Conservation (phyloP, 1,140 invertebrate species). For the Monochamus saltuarius region DNA sequence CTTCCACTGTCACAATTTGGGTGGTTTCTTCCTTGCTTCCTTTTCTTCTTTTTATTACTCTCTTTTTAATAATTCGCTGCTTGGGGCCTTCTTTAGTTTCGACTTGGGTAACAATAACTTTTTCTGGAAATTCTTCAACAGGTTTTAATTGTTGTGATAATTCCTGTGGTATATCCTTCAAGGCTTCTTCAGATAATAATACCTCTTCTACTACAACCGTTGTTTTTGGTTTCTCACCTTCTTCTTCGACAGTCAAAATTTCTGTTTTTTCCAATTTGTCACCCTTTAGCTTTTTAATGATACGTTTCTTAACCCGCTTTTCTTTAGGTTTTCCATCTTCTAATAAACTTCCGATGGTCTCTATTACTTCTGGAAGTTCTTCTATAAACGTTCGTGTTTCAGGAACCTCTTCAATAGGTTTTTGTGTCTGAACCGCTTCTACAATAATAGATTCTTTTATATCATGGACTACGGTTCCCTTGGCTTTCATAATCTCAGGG, state of each 20-base stretch:
- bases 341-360: constrained; percentile 26
- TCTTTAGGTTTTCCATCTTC: constrained; percentile 39
- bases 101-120: constrained; percentile 32
- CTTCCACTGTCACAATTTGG: constrained; percentile 35
- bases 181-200: constrained; percentile 22
- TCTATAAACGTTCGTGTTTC: constrained; percentile 5
- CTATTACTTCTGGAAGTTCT: constrained; percentile 45
- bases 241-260: constrained; percentile 46
- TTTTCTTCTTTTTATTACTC: constrained; percentile 28
- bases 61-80: constrained; percentile 29
- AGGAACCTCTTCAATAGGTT: constrained; percentile 39
- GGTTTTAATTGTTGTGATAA: constrained; percentile 20
- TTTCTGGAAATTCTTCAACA: constrained; percentile 32
- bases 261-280: constrained; percentile 46
- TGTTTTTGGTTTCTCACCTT: constrained; percentile 43
- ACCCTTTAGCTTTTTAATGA: constrained; percentile 52
- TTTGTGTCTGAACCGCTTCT: constrained; percentile 40
- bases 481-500: constrained; percentile 23
- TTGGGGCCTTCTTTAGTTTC: constrained; percentile 25
- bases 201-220: constrained; percentile 45
- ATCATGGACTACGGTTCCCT: constrained; percentile 33
- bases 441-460: constrained; percentile 38
- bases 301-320: constrained; percentile 43
- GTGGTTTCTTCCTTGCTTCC: constrained; percentile 31
- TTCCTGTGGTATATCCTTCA: constrained; percentile 9